phyloP scores from a whole-genome alignment of 2,888 invertebrate species.

The Hypolimnas misippus region DNA sequence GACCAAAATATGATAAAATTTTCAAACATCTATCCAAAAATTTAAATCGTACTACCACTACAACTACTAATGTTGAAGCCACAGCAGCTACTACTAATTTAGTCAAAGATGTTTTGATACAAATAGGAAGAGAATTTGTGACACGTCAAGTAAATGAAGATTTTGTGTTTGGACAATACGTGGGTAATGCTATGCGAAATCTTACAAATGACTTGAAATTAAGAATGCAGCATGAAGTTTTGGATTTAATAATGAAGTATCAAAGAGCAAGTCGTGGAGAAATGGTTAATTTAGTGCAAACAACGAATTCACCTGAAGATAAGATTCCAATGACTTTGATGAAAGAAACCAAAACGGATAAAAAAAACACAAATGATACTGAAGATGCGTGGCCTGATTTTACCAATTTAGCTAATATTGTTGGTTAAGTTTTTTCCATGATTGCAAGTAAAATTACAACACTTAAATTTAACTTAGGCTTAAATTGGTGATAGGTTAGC shows the following conservation, averaged over 20 bases:
- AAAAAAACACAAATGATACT: constrained; percentile 60
- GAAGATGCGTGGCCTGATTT: constrained; percentile 76
- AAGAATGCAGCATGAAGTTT: constrained; percentile 71
- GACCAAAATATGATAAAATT: constrained; percentile 66
- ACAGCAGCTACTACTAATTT: constrained; percentile 53
- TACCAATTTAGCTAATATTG: constrained; percentile 70
- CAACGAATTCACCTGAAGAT: constrained; percentile 23
- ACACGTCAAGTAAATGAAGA: constrained; percentile 69
- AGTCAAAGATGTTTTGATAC: constrained; percentile 62
- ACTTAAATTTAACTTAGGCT: no score
- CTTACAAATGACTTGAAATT: constrained; percentile 60
- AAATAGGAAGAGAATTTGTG: constrained; percentile 68
- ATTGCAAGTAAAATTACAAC: no score
- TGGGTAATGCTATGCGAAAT: constrained; percentile 70
- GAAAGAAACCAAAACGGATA: constrained; percentile 56
- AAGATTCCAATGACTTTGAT: constrained; percentile 20
- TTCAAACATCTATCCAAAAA: constrained; percentile 28
- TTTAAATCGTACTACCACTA: constrained; percentile 40
- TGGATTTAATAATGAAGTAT: constrained; percentile 67
- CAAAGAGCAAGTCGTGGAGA: constrained; percentile 45
- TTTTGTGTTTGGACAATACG: constrained; percentile 76
- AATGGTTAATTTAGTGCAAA: constrained; percentile 15
- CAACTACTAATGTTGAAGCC: constrained; percentile 28
- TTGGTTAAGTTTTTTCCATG: constrained; percentile 57
- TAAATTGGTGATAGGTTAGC: no score